Base-by-base conservation (phyloP, 2,888 invertebrate genomes). In the Caenorhabditis sp. region DNA sequence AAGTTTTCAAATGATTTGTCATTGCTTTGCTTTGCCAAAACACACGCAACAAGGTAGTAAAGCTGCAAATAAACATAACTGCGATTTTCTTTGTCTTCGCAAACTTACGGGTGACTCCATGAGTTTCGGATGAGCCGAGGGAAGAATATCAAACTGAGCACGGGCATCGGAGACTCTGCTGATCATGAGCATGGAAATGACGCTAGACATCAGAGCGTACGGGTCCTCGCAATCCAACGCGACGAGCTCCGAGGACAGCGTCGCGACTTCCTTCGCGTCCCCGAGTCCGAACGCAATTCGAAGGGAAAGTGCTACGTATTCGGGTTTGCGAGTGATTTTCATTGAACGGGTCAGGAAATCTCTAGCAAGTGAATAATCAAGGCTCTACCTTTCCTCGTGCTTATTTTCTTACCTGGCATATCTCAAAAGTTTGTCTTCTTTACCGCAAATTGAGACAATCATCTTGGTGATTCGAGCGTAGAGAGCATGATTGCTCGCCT, bases 71-170 rank as follows among this genome's bases (percentile, higher is more conserved):
- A 7, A 7, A 13, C 4, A 13, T 13, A 35, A 9, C 27, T 39
- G 15, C 6, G 8, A 15, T 50, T 35, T 20, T 2, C 13, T 32
- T 15, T 27, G 15, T 17, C 9, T 32, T 6, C n/a, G n/a, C 15
- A 27, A 26, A 59, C 58, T 66, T 30, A 90, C 90, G 84, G 89
- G 52, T 17, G 62, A 24, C 7, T 68, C 48, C 2, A 39, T 39
- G 24, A 86, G 59, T n/a, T 83, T 80, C 8, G 79, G 66, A 72
- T 94, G 93, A 22, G 94, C 91, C 90, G 95, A 95, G 88, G 93
- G 92, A 1, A 96, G 91, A 85, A 95, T 93, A 84, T 95, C 94
- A 35, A 96, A 91, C 90, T 97, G 96, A 84, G 95, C 94, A 9
- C 93, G 92, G 0, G 95, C 93, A 86, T 94, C 93, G 15, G 58